A percentile compares a stretch with the other conserved stretches of the same genome.
Conservation (phyloP, 2,113 vertebrate genomes). For the Lucifuga dentata region DNA sequence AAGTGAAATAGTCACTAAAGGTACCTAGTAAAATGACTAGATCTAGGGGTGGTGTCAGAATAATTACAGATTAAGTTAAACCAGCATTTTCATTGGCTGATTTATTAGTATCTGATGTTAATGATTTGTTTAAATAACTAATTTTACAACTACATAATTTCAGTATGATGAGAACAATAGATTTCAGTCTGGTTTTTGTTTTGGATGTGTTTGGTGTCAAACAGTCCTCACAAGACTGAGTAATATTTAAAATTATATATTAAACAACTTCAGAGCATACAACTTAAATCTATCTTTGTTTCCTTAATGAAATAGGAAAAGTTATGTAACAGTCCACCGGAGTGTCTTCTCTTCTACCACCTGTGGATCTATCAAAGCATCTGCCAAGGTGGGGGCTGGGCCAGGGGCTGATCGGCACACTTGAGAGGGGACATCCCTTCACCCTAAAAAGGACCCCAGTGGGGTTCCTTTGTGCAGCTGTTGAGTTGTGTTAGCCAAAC, state of each 20-base stretch:
- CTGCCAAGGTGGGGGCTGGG: conserved; percentile 75
- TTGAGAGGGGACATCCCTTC: conserved; percentile 74
- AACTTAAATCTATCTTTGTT: conserved; percentile 11
- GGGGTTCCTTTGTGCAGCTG: conserved; percentile 84
- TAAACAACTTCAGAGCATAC: neutral
- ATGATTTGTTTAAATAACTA: neutral
- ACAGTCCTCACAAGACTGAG: conserved; percentile 10
- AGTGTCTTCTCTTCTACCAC: conserved; percentile 63
- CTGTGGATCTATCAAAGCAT: conserved; percentile 77
- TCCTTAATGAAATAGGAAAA: neutral
- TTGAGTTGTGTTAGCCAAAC: conserved; percentile 74
- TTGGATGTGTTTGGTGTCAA: conserved; percentile 22
- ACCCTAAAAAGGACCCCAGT: conserved; percentile 66
- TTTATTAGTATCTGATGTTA: too few relatives aligned
- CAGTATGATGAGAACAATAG: neutral
- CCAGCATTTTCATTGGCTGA: neutral
- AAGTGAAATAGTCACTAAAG: too few relatives aligned
- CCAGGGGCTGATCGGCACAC: conserved; percentile 68
- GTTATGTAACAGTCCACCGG: conserved; percentile 29
- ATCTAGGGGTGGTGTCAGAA: too few relatives aligned
- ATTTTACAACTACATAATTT: conserved; percentile 8
- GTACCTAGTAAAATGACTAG: too few relatives aligned
- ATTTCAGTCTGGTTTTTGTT: conserved; percentile 29
- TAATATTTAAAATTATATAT: neutral
- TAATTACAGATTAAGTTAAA: neutral